Evolutionary conservation across 2,797 vertebrate genomes (phyloP).

Genomic region (Huso huso): DNA sequence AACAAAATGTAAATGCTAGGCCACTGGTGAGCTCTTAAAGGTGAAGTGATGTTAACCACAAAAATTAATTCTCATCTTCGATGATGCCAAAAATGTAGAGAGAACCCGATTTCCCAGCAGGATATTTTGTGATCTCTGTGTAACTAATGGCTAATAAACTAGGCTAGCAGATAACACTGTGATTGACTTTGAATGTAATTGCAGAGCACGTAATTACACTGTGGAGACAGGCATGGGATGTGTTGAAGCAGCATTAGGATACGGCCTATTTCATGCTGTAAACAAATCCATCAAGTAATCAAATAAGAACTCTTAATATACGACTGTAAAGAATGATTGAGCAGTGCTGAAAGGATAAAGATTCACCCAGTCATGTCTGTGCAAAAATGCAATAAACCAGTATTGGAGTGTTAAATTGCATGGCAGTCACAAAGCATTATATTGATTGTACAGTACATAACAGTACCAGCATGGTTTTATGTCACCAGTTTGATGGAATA

Average conservation of each 20-base stretch:
- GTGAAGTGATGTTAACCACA: no score
- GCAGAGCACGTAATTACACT: not conserved
- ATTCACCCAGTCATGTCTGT: no score
- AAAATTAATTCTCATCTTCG: not conserved
- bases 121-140: not conserved
- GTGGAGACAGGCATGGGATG: not conserved
- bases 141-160: conserved; percentile 13
- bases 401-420: no score
- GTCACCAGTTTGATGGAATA: no score
- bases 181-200: not conserved
- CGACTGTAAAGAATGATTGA: not conserved
- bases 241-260: not conserved
- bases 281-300: conserved; percentile 3
- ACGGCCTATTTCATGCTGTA: not conserved
- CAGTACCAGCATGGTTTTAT: no score
- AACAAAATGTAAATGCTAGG: no score
- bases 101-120: not conserved
- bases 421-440: no score
- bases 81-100: not conserved
- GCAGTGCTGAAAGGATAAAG: not conserved
- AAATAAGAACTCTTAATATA: not conserved
- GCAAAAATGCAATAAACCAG: no score
- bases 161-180: not conserved
- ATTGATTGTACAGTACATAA: no score
- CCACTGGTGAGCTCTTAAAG: no score